A percentile compares a stretch with the other conserved stretches of the same genome.
phyloP scores from a whole-genome alignment of 1,140 invertebrate species.

The Araneus ventricosus region DNA sequence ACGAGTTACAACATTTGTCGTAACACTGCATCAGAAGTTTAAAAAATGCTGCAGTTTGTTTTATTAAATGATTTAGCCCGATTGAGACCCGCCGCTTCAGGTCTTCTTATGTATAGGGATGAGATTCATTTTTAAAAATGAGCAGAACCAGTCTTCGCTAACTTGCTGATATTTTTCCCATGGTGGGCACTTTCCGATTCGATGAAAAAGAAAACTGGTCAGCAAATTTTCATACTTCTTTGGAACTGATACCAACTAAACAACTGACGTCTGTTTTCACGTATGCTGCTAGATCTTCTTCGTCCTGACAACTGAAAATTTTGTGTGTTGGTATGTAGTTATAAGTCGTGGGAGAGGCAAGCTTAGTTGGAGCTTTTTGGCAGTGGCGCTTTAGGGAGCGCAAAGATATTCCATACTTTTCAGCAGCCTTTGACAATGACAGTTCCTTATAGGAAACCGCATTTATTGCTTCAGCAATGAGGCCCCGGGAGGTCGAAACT shows the following conservation, averaged over 20 bases:
- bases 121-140: background rate
- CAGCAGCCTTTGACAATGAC: no score
- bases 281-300: background rate
- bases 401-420: no score
- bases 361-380: no score
- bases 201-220: background rate
- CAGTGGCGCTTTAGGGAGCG: no score
- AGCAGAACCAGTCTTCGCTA: background rate
- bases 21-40: background rate
- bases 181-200: background rate
- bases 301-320: background rate
- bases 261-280: background rate
- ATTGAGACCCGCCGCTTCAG: background rate
- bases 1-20: slow-evolving; percentile 18
- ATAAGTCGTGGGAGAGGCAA: no score
- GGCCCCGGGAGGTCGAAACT: no score
- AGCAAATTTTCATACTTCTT: background rate
- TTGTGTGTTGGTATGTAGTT: background rate
- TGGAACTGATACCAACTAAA: background rate
- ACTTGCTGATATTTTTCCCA: background rate
- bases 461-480: no score
- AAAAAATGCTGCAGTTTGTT: background rate
- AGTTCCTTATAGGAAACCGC: no score
- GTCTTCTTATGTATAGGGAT: no score
- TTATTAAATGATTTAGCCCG: background rate